These are phyloP conservation scores for Ceratothoa steindachneri DNA, from an alignment of 2,888 invertebrate species.

Conservation along the genomic window DNA sequence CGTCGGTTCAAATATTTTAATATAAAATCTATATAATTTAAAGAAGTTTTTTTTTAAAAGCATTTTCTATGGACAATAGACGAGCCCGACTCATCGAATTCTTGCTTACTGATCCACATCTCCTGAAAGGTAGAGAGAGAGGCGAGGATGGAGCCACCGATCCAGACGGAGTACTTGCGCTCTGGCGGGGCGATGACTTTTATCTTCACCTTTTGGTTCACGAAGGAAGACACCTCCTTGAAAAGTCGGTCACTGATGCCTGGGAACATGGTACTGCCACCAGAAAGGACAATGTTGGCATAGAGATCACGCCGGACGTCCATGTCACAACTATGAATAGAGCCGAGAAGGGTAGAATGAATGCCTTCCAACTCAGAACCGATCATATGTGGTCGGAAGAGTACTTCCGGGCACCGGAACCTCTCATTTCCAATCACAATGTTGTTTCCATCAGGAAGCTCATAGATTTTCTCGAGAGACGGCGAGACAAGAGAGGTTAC, in stretches of 20 bases:
- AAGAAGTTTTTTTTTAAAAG: constrained; percentile 33
- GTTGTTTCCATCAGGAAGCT: constrained; percentile 60
- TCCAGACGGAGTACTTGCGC: constrained; percentile 51
- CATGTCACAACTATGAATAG: background rate
- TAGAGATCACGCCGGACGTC: background rate
- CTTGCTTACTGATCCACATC: constrained; percentile 30
- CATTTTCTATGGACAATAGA: constrained; percentile 36
- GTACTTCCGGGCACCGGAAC: constrained; percentile 77
- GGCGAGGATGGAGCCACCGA: constrained; percentile 50
- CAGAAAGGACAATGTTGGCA: background rate
- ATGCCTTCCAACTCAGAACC: constrained; percentile 52
- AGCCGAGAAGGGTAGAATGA: background rate
- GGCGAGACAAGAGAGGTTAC: constrained; percentile 15
- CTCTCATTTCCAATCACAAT: constrained; percentile 54
- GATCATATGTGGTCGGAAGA: constrained; percentile 62
- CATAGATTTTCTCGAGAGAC: constrained; percentile 59
- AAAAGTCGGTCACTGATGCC: constrained; percentile 97
- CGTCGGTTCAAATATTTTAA: too few species aligned
- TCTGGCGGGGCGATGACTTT: constrained; percentile 70
- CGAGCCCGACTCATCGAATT: constrained; percentile 26
- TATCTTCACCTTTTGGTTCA: constrained; percentile 81
- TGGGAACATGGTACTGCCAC: constrained; percentile 88
- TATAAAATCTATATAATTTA: too few species aligned
- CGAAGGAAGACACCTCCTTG: constrained; percentile 88
- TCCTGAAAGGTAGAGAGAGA: constrained; percentile 47